Evolutionary conservation across 1,140 invertebrate genomes (phyloP), one percentile per base, ranked within the genome.

Genomic region (Lasioglossum albipes): DNA sequence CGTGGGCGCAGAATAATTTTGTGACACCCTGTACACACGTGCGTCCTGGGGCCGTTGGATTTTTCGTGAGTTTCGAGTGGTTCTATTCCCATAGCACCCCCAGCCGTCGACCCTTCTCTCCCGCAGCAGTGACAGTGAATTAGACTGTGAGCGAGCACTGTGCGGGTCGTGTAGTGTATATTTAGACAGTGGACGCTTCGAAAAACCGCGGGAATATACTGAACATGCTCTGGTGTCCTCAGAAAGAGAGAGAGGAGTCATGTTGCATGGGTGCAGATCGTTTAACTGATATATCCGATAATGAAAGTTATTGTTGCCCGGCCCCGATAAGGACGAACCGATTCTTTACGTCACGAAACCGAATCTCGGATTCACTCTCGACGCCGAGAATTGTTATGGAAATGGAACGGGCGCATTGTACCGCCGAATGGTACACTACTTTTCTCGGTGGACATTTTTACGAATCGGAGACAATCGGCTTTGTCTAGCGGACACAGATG

Each of bases 71-170:
- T 75, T 64, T 67, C 67, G 20, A 52, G 7, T 0, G 57, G 2
- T 42, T 75, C 71, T 62, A 70, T 70, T 71, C 42, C 59, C 75
- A 41, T 62, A 65, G 18, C 41, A 59, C 57, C 57, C 57, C n/a
- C 20, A 52, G 20, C 12, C 16, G 42, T 18, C 16, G 42, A 41
- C 31, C 61, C 59, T 74, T 76, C 81, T 52, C 82, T 61, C 82
- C 78, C 27, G 65, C 81, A 61, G 84, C 64, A 75, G 66, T 79
- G 73, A 71, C 75, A 72, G 45, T 82, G 80, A 82, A 79, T 82
- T 79, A 78, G 71, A 62, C 59, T 31, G 59, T 1, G 49, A 31
- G 41, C 49, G 49, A 22, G 3, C 41, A 78, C 12, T 31, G 61
- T 71, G 59, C n/a, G 16, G 18, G 27, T 42, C 20, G 27, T 18